A percentile compares a stretch with the other conserved stretches of the same genome.
Conservation (phyloP, 1,140 invertebrate species). For the Brachionus angularis region DNA sequence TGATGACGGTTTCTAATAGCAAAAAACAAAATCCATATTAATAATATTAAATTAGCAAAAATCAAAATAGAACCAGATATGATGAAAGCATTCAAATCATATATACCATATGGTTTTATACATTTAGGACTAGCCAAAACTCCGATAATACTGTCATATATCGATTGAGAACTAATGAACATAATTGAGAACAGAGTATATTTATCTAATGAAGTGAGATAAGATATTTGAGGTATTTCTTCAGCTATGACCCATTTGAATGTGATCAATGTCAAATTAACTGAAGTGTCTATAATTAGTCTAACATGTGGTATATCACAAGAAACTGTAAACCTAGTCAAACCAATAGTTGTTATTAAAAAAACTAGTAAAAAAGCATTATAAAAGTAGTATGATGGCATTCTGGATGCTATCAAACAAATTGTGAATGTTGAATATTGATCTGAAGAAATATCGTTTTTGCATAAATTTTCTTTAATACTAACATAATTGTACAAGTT, state of each 20-base stretch:
- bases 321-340: background rate
- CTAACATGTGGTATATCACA: background rate
- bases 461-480: background rate
- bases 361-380: conserved; percentile 30
- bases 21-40: background rate
- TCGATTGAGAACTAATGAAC: background rate
- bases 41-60: background rate
- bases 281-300: background rate
- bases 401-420: background rate
- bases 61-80: background rate
- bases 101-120: background rate
- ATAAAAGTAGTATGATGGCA: conserved; percentile 17
- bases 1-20: conserved; percentile 7
- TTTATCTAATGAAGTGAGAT: conserved; percentile 23
- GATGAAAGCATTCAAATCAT: background rate
- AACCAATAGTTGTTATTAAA: background rate
- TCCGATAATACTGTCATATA: conserved; percentile 23
- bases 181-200: conserved; percentile 17
- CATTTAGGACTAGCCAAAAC: background rate
- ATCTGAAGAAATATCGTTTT: conserved; percentile 17
- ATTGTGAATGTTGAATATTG: conserved; percentile 11
- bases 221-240: conserved; percentile 27
- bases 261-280: background rate
- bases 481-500: background rate
- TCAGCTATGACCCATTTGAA: background rate